Percentiles rank a stretch among this genome's conserved stretches.
phyloP scores from a whole-genome alignment of 2,113 vertebrate genomes.

The Gracilinanus agilis region DNA sequence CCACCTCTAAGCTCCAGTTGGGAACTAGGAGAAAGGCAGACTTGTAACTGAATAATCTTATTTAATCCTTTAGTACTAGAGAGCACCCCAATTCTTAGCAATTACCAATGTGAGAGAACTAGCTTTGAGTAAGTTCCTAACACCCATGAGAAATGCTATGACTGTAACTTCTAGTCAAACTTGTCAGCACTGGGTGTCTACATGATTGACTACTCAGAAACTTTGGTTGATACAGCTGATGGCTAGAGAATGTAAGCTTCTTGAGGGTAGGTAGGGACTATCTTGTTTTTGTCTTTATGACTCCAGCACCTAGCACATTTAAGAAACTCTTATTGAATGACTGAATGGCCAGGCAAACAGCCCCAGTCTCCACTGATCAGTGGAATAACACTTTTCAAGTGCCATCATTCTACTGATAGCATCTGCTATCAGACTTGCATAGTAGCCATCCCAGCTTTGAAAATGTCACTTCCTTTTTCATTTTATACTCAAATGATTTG shows the following conservation, averaged over 20 bases:
- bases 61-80: not conserved
- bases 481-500: not conserved
- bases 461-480: not conserved
- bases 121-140: constrained; percentile 47
- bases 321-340: not conserved
- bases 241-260: not conserved
- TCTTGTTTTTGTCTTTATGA: not conserved
- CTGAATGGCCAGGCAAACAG: not conserved
- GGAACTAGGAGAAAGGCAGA: not conserved
- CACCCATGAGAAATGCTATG: constrained; percentile 9
- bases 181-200: not conserved
- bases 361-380: not conserved
- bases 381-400: not conserved
- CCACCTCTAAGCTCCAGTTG: not conserved
- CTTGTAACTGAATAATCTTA: not conserved
- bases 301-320: not conserved
- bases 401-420: not conserved
- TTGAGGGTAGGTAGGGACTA: not conserved
- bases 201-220: not conserved
- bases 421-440: not conserved
- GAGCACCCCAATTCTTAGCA: not conserved
- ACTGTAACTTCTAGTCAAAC: constrained; percentile 19
- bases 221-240: not conserved
- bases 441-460: not conserved
- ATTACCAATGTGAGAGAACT: constrained; percentile 22